phyloP scores from a whole-genome alignment of 2,888 invertebrate genomes.

The Stenodera caucasica region DNA sequence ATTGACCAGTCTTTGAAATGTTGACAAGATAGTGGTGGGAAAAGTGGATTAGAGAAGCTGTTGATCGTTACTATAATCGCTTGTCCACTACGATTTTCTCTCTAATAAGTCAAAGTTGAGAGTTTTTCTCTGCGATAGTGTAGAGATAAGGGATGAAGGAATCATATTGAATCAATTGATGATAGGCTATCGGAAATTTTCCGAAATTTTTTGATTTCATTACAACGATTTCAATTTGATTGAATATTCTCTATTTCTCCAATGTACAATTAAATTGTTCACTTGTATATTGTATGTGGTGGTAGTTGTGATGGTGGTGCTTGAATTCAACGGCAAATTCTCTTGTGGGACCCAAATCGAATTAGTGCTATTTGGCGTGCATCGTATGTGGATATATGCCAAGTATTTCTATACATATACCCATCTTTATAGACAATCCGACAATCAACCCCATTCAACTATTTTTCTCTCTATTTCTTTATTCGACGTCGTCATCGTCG shows the following conservation, averaged over 20 bases:
- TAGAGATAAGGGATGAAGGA: background rate
- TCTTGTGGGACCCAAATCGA: conserved; percentile 36
- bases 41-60: conserved; percentile 41
- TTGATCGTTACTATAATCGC: conserved; percentile 53
- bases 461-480: conserved; percentile 10
- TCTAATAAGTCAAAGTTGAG: conserved; percentile 50
- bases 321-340: conserved; percentile 9
- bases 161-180: background rate
- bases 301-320: background rate
- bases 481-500: conserved; percentile 35
- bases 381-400: conserved; percentile 17
- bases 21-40: background rate
- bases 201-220: background rate
- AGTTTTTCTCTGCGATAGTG: background rate
- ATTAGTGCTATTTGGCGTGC: conserved; percentile 40
- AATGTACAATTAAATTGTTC: conserved; percentile 5
- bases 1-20: too few species aligned
- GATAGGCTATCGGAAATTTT: background rate
- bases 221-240: background rate
- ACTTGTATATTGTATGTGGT: background rate
- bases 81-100: conserved; percentile 51
- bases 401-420: too few species aligned
- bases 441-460: background rate
- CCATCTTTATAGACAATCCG: background rate
- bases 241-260: background rate